These are phyloP conservation scores for Perca fluviatilis DNA, from an alignment of 2,113 vertebrate species.

Conservation along the genomic window DNA sequence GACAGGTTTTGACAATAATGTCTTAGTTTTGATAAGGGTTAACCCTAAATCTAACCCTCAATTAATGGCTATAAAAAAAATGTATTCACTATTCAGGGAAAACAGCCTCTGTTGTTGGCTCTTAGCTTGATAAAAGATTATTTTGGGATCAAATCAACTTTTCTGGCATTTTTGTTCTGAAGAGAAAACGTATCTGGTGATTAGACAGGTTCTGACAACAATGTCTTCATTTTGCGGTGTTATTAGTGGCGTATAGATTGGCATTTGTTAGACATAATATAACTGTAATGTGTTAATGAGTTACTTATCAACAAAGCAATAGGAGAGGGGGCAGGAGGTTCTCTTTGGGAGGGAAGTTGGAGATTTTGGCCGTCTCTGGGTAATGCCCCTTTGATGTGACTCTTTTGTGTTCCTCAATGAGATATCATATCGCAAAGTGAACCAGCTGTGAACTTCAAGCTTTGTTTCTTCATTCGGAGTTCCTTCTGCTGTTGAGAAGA, in stretches of 20 bases:
- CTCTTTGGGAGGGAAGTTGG: conserved; percentile 40
- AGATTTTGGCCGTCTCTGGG: conserved; percentile 45
- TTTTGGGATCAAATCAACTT: background rate
- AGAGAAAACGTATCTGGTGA: background rate
- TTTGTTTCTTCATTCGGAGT: conserved; percentile 70
- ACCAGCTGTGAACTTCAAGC: conserved; percentile 67
- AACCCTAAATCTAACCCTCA: too few species aligned
- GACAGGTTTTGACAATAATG: too few species aligned
- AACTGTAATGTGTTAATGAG: conserved; percentile 38
- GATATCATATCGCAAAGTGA: conserved; percentile 71
- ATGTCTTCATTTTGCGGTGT: conserved; percentile 1
- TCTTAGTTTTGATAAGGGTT: too few species aligned
- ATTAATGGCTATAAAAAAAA: too few species aligned
- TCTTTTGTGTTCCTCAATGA: conserved; percentile 68
- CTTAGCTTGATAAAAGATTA: background rate
- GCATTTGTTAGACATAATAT: conserved; percentile 5
- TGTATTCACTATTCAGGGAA: background rate
- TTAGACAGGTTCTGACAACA: conserved; percentile 7
- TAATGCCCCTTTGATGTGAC: conserved; percentile 65
- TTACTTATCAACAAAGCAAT: conserved; percentile 40
- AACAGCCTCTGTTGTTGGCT: background rate
- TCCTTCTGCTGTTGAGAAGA: conserved; percentile 14
- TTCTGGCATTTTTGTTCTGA: background rate
- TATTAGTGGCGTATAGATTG: background rate
- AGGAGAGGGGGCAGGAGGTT: conserved; percentile 31